phyloP scores from a whole-genome alignment of 2,888 invertebrate species.

The Spicauda simplicius region DNA sequence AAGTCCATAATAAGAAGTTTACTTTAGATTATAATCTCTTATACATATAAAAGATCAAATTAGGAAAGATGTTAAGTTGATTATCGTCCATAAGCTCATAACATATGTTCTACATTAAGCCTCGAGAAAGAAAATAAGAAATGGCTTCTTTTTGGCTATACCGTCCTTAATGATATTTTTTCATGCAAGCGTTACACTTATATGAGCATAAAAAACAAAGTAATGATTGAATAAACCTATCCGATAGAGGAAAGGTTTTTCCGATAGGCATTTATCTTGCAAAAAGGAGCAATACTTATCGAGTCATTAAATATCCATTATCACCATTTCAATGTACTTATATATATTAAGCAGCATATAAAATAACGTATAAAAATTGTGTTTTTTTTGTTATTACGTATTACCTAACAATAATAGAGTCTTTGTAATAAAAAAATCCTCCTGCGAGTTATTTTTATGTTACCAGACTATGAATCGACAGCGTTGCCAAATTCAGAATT shows the following conservation, averaged over 20 bases:
- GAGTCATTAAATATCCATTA: slow-evolving; percentile 8
- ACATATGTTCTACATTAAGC: too few species aligned
- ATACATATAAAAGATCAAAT: too few species aligned
- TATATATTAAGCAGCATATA: too few species aligned
- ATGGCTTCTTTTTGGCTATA: not conserved
- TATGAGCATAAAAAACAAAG: not conserved
- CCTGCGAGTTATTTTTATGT: too few species aligned
- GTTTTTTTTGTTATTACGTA: too few species aligned
- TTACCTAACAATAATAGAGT: too few species aligned
- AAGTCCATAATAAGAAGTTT: too few species aligned
- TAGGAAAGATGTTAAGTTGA: too few species aligned
- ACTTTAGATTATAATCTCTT: too few species aligned
- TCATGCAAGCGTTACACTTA: not conserved
- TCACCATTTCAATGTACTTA: not conserved
- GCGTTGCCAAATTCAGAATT: not conserved
- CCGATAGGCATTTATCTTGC: not conserved
- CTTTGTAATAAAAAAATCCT: too few species aligned
- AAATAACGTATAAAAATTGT: too few species aligned
- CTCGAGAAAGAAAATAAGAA: not conserved
- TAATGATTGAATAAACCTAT: not conserved
- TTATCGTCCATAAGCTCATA: too few species aligned
- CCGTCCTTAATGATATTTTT: not conserved
- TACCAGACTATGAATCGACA: not conserved
- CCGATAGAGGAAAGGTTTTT: not conserved
- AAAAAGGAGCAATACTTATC: not conserved